Evolutionary conservation across 2,888 invertebrate genomes (phyloP).

Genomic region (Habroteleia sp.): DNA sequence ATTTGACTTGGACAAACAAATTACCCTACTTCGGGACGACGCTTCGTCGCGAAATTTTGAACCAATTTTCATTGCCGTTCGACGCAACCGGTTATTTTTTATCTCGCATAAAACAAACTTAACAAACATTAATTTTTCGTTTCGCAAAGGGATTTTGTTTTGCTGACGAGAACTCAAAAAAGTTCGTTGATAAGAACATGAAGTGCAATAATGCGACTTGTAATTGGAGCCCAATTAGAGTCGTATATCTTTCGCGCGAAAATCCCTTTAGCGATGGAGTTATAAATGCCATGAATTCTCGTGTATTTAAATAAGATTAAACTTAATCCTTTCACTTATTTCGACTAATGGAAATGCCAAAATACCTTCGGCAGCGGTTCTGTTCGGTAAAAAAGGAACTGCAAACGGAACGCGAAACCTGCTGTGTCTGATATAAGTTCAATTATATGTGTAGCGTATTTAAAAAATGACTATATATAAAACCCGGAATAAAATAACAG

Average conservation of each 20-base stretch:
- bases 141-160: no score
- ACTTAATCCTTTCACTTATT: slow-evolving; percentile 43
- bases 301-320: slow-evolving; percentile 43
- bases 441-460: no score
- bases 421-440: no score
- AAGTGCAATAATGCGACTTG: slow-evolving; percentile 20
- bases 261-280: slow-evolving; percentile 32
- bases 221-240: slow-evolving; percentile 25
- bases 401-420: slow-evolving; percentile 5
- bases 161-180: no score
- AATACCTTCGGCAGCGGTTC: slow-evolving; percentile 15
- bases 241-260: slow-evolving; percentile 5
- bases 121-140: no score
- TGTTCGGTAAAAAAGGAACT: slow-evolving; percentile 28
- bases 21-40: not conserved
- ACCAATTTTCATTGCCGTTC: slow-evolving; percentile 5
- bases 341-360: slow-evolving; percentile 31
- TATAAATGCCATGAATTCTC: slow-evolving; percentile 40
- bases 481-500: no score
- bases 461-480: no score
- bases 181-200: no score
- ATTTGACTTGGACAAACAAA: slow-evolving; percentile 20
- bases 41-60: no score
- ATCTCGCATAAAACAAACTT: no score
- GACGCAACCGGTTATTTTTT: no score